Percentiles rank a stretch among this genome's conserved stretches.
Evolutionary conservation across 2,888 invertebrate genomes (phyloP).

Genomic region (Penaeus monodon): DNA sequence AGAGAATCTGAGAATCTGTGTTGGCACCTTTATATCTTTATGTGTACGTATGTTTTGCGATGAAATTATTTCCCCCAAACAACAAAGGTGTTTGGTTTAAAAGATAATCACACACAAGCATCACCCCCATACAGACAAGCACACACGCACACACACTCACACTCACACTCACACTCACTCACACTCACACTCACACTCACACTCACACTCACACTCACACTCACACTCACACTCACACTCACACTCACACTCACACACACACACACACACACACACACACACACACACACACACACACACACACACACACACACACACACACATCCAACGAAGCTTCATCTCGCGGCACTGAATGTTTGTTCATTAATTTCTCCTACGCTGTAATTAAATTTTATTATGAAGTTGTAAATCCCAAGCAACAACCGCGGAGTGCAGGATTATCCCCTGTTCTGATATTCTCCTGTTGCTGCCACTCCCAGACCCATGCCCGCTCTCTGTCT

Average conservation of each 20-base stretch:
- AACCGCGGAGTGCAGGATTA: constrained; percentile 2
- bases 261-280: background rate
- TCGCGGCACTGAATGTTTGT: constrained; percentile 8
- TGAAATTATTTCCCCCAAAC: too few species aligned
- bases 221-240: background rate
- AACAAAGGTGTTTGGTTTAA: too few species aligned
- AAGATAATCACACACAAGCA: too few species aligned
- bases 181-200: background rate
- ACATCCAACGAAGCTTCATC: background rate
- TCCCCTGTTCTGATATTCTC: constrained; percentile 10
- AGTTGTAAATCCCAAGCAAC: constrained; percentile 35
- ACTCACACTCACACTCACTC: too few species aligned
- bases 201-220: background rate
- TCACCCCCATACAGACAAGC: too few species aligned
- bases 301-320: background rate
- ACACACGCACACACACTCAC: too few species aligned
- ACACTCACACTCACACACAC: too few species aligned
- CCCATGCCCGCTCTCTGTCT: background rate
- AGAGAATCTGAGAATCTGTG: too few species aligned
- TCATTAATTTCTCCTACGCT: constrained; percentile 25
- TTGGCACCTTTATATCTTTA: too few species aligned
- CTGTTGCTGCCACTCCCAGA: background rate
- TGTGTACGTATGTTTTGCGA: too few species aligned
- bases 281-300: background rate
- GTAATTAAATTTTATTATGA: constrained; percentile 35